Evolutionary conservation across 2,797 vertebrate genomes (phyloP), one percentile per base, ranked within the genome.

Genomic region (Acomys russatus): DNA sequence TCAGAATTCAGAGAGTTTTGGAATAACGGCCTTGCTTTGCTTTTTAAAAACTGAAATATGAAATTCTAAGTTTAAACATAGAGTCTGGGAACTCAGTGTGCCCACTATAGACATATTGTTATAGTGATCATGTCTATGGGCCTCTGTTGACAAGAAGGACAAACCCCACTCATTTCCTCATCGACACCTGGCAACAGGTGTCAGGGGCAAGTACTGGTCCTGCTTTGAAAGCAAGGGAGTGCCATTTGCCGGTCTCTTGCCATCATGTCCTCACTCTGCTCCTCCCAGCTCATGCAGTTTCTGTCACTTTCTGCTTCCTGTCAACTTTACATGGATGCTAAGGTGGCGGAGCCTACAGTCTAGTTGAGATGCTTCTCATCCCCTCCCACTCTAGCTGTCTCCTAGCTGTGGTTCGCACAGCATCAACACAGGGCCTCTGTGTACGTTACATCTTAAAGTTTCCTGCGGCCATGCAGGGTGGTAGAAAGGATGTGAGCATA

Each of bases 11-110:
- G 74, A 64, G 59, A 56, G 77, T 38, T 80, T 88, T 68, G 64
- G 35, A 87, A 49, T 74, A 56, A 74, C 61, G 7, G 92, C 82
- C 35, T 86, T 96, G 6, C 49, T 96, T 96, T 56, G 63, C n/a
- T 91, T 95, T 93, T 90, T 73, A n/a, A 91, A 74, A 84, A 49
- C 17, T 28, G 38, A n/a, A 88, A 38, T 25, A 56, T 70, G 71
- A 88, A 83, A 63, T 20, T 76, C 4, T 38, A 74, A 83, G 86
- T 80, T 76, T 82, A 51, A 85, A 77, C 33, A 23, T 44, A 70
- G 33, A 78, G 54, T 70, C 51, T 9, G 10, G 49, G 71, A 66
- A 10, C 88, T 80, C 30, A 18, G 9, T 71, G 56, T 59, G 56
- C 18, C 18, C 56, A 59, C 18, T 78, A 14, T 22, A 89, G 51